A percentile compares a stretch with the other conserved stretches of the same genome.
phyloP scores from a whole-genome alignment of 2,113 vertebrate genomes.

The Zeus faber region DNA sequence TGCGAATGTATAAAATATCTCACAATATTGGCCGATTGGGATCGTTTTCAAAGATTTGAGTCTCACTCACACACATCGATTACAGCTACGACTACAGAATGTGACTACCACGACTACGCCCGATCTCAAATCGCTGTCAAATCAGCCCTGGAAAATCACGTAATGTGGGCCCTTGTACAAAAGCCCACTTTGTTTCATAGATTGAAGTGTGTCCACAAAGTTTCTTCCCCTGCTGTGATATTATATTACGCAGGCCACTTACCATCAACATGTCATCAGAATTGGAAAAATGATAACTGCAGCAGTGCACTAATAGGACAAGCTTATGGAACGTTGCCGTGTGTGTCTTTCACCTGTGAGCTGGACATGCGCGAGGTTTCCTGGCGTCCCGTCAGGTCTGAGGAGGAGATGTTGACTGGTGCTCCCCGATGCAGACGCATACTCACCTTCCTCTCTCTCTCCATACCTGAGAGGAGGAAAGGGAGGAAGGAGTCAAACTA shows the following conservation, averaged over 20 bases:
- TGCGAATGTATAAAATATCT: no score
- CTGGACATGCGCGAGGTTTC: conserved; percentile 94
- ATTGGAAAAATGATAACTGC: no score
- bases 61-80: no score
- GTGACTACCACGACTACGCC: no score
- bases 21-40: no score
- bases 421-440: conserved; percentile 95
- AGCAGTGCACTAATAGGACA: no score
- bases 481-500: conserved; percentile 22
- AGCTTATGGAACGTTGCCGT: not conserved
- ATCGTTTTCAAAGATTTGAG: no score
- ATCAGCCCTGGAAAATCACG: no score
- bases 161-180: not conserved
- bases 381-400: conserved; percentile 94
- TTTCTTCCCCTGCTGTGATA: no score
- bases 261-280: not conserved
- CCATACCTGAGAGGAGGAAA: conserved; percentile 78
- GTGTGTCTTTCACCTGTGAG: conserved; percentile 83
- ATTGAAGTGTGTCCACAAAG: not conserved
- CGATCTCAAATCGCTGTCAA: no score
- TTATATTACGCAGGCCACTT: not conserved
- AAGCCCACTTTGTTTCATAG: not conserved
- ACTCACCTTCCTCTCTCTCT: conserved; percentile 95
- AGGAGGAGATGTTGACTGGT: conserved; percentile 93
- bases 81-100: no score